Evolutionary conservation across 2,797 vertebrate species (phyloP).

Genomic region (Manis pentadactyla): DNA sequence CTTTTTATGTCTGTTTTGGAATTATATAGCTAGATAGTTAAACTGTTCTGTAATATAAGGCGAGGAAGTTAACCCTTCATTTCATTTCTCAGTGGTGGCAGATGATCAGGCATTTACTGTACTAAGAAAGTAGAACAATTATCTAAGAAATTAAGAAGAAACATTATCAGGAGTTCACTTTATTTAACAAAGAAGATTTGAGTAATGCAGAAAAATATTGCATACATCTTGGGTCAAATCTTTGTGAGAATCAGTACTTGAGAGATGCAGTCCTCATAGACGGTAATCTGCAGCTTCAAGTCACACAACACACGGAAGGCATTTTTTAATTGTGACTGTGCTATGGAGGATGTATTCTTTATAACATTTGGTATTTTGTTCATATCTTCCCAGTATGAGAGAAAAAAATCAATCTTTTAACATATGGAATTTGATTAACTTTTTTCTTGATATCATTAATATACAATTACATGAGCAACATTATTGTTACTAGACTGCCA

Average conservation of each 20-base stretch:
- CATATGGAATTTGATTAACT: not conserved
- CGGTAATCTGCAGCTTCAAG: not conserved
- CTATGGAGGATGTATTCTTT: not conserved
- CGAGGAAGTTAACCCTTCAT: not conserved
- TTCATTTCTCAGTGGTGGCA: not conserved
- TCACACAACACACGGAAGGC: not conserved
- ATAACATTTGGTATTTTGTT: not conserved
- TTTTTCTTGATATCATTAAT: no score
- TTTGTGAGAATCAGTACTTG: not conserved
- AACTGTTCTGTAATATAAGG: not conserved
- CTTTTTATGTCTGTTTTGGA: not conserved
- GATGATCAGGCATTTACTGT: not conserved
- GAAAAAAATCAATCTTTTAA: not conserved
- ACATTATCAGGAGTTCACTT: not conserved
- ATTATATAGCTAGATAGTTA: not conserved
- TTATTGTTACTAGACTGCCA: no score
- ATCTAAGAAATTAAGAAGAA: not conserved
- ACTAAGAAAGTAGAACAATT: not conserved
- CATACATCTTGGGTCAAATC: not conserved
- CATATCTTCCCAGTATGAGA: not conserved
- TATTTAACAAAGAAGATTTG: not conserved
- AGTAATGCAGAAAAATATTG: not conserved
- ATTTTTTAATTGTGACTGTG: not conserved
- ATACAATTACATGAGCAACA: no score
- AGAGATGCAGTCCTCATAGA: not conserved